A percentile compares a stretch with the other conserved stretches of the same genome.
These are phyloP conservation scores for Xenopus borealis DNA, from an alignment of 2,113 vertebrate genomes.

Conservation along the genomic window DNA sequence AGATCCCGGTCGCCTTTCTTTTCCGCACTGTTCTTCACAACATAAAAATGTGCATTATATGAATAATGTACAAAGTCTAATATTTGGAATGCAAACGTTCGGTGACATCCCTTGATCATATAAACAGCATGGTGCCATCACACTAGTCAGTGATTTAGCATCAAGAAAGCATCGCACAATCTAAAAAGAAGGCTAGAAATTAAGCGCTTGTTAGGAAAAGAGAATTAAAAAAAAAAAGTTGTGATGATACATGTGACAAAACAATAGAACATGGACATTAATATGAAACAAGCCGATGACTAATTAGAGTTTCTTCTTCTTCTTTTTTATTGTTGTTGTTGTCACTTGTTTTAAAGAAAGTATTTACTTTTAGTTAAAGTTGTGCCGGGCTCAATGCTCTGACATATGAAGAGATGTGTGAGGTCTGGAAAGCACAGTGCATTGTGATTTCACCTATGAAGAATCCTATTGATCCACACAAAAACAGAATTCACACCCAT, in stretches of 20 bases:
- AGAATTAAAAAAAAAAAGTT: slow-evolving; percentile 19
- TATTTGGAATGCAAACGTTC: slow-evolving; percentile 30
- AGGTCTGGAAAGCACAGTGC: slow-evolving; percentile 3
- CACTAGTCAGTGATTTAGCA: slow-evolving; percentile 28
- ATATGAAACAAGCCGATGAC: slow-evolving; percentile 9
- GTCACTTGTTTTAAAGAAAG: background rate
- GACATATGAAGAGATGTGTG: slow-evolving; percentile 12
- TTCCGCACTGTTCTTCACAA: slow-evolving; percentile 31
- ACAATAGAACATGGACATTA: background rate
- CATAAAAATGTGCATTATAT: slow-evolving; percentile 33
- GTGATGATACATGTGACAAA: slow-evolving; percentile 20
- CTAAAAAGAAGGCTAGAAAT: slow-evolving; percentile 13
- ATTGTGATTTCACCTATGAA: background rate
- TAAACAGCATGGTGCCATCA: slow-evolving; percentile 38
- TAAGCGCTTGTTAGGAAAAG: slow-evolving; percentile 26
- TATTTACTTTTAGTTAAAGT: background rate
- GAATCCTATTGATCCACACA: background rate
- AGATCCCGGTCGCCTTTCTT: slow-evolving; percentile 17
- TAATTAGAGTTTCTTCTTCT: background rate
- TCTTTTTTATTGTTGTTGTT: background rate
- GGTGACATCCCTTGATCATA: slow-evolving; percentile 41
- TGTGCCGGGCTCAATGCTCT: background rate
- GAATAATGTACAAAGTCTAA: slow-evolving; percentile 45
- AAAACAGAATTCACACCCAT: background rate
- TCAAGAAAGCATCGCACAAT: slow-evolving; percentile 16